Conservation (phyloP, 2,888 invertebrate genomes). For the Aleiodes leptofemur region DNA sequence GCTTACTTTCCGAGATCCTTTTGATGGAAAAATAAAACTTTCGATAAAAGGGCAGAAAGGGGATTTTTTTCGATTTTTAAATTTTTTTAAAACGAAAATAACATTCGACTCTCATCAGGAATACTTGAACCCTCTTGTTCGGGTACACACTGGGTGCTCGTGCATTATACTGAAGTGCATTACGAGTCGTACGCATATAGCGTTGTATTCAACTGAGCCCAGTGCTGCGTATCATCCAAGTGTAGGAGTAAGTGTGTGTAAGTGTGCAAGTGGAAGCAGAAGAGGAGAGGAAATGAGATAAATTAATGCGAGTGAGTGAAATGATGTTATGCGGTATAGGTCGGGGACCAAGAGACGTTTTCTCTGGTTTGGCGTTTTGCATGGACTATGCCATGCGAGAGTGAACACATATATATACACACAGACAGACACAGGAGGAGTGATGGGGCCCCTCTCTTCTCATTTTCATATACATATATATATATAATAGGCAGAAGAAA, state of each 20-base stretch:
- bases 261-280: slow-evolving; percentile 50
- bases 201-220: slow-evolving; percentile 30
- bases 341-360: slow-evolving; percentile 35
- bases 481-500: slow-evolving; percentile 18
- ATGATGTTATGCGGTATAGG: slow-evolving; percentile 34
- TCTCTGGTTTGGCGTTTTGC: slow-evolving; percentile 29
- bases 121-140: slow-evolving; percentile 26
- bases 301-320: slow-evolving; percentile 22
- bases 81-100: neutral
- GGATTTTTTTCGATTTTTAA: neutral
- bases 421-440: slow-evolving; percentile 26
- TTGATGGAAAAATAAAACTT: neutral
- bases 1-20: neutral
- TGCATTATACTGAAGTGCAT: slow-evolving; percentile 44
- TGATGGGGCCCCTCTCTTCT: slow-evolving; percentile 37
- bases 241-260: slow-evolving; percentile 51
- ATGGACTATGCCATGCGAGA: slow-evolving; percentile 38
- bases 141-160: slow-evolving; percentile 30
- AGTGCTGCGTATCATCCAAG: slow-evolving; percentile 17
- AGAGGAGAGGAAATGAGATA: slow-evolving; percentile 22
- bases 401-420: neutral
- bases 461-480: slow-evolving; percentile 25
- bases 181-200: slow-evolving; percentile 43
- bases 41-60: neutral
- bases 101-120: slow-evolving; percentile 26